Evolutionary conservation across 2,888 invertebrate genomes (phyloP), one percentile per base, ranked within the genome.

Genomic region (Drosophila recens): DNA sequence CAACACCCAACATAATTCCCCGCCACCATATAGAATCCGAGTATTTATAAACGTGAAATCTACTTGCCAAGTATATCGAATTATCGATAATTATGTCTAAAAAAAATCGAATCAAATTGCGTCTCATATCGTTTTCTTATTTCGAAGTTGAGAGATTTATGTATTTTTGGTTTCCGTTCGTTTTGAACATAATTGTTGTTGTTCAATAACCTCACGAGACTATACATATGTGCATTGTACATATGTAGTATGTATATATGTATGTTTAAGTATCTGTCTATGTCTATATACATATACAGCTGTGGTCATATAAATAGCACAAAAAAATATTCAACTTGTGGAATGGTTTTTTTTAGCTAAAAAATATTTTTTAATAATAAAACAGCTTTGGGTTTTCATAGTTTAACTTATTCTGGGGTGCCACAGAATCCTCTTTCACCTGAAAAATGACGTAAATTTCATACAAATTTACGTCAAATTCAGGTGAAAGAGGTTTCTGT

Each of bases 101-200:
- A 20, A 30, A 68, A 34, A 9, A 56, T 74, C 56, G 43, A 65
- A 65, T 45, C 49, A 23, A 73, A 46, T 46, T 48, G 15, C 56
- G 43, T 66, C 40, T 42, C 53, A 38, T 58, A 43, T 51, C 34
- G 42, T 71, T 49, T 40, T 53, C 17, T 38, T 72, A 71, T 67
- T 30, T 57, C 43, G 17, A 70, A 59, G 59, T 49, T 43, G 36
- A 46, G 5, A 33, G n/a, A 52, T 27, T 45, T 46, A 6, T 11
- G 15, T 51, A 9, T 57, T 72, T 54, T 78, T 70, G 80, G 85
- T 85, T 83, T 79, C 78, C 83, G 83, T 83, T 82, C 82, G 86
- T 72, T 78, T 72, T 65, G 78, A 80, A 80, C 79, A 81, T 61
- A 82, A 72, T 82, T 84, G 87, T 87, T 85, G 75, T 84, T 84